Evolutionary conservation across 2,888 invertebrate genomes (phyloP).

Genomic region (Epirrita christyi): DNA sequence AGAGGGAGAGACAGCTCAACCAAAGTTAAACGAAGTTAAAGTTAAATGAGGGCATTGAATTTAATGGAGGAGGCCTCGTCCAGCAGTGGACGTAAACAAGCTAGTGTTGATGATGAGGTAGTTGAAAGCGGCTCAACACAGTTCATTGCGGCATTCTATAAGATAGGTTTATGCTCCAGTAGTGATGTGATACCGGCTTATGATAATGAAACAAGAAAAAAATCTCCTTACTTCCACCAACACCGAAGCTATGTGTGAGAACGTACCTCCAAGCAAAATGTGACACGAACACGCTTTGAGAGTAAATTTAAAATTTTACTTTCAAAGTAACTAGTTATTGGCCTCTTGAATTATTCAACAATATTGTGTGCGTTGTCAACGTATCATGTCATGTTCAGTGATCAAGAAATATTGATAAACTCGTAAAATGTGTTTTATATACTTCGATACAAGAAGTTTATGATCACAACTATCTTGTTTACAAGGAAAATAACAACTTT

Average conservation of each 20-base stretch:
- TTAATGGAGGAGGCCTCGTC: too few relatives aligned
- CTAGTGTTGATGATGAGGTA: too few relatives aligned
- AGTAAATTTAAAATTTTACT: constrained; percentile 64
- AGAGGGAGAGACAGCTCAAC: too few relatives aligned
- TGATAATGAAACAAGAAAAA: too few relatives aligned
- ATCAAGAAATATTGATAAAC: constrained; percentile 18
- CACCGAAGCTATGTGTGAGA: constrained; percentile 50
- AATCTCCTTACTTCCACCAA: constrained; percentile 18
- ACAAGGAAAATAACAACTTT: background rate
- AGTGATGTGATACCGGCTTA: too few relatives aligned
- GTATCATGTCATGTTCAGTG: constrained; percentile 9
- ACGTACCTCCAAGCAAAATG: constrained; percentile 63
- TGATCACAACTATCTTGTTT: background rate
- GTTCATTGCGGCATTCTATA: too few relatives aligned
- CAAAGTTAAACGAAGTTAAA: too few relatives aligned
- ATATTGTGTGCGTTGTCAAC: constrained; percentile 8
- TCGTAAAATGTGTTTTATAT: constrained; percentile 22
- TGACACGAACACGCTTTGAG: constrained; percentile 60
- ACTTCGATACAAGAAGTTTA: constrained; percentile 14
- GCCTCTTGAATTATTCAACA: constrained; percentile 49
- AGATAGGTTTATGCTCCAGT: too few relatives aligned
- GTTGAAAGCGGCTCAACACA: too few relatives aligned
- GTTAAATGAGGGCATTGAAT: too few relatives aligned
- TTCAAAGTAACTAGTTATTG: constrained; percentile 55
- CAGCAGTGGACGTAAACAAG: too few relatives aligned